Evolutionary conservation across 2,113 vertebrate species (phyloP), one percentile per base, ranked within the genome.

Genomic region (Azemiops feae): DNA sequence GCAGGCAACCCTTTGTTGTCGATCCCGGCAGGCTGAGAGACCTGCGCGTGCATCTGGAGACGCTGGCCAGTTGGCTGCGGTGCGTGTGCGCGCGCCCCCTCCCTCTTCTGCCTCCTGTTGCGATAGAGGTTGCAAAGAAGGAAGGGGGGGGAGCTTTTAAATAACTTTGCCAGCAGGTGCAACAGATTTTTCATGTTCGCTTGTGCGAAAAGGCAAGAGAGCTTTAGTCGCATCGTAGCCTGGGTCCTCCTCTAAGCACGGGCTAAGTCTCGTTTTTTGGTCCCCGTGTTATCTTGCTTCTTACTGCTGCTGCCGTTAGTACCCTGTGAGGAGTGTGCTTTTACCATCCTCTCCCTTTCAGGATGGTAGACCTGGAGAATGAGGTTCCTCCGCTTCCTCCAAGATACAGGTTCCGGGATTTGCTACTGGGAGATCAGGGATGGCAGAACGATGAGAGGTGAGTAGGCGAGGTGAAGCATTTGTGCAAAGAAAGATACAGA

Each of bases 381-480:
- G 98, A 99, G 94, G 99, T 99, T 81, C 98, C 98, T 10, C 98
- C 99, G 64, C 98, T 99, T 52, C 98, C 98, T 7, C 98, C 98
- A 87, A 98, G 98, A 95, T 98, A 99, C 96, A 97, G 99, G 91
- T 99, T 99, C 96, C 98, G 98, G 94, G 99, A 99, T 96, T 95
- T 99, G 97, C 98, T 99, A 94, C 97, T 99, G 8, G 99, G 99
- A 74, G 99, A 99, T 95, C 99, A 99, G 95, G 98, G 97, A 95
- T 99, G 98, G 98, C 98, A 98, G 92, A 98, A 98, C 64, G 98
- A 99, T 87, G 99, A 99, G 74, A 99, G 98, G 99, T 99, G 96
- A 92, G 94, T 12, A 55, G 94, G 93, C 54, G 89, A 52, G 1
- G 25, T 18, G 92, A 81, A 5, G 92, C 89, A 0, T 25, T 6